Base-by-base conservation (phyloP, 2,888 invertebrate genomes). In the Spodoptera exigua region DNA sequence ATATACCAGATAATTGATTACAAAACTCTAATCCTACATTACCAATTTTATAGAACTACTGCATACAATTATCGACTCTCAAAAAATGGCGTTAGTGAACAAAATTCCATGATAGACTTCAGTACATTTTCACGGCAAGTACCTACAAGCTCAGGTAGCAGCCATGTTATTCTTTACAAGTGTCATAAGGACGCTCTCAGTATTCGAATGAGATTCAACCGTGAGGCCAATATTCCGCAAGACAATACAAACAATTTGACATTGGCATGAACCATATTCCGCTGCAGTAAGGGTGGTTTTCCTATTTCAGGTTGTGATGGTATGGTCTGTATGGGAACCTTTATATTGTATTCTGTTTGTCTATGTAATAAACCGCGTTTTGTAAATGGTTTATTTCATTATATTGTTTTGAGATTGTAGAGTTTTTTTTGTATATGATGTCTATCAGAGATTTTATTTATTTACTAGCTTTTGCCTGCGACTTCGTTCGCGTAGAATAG, bases 181-280 rank as follows among this genome's bases (percentile, higher is more conserved):
- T 40, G 53, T 67, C 59, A 61, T 61, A 48, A 47, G 48, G 40
- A 34, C 40, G 36, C 45, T 54, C 52, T 58, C 57, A 52, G 53
- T 60, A 64, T 70, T 70, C 61, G 53, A 72, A 64, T 61, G 66
- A 72, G 70, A 72, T 74, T 58, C 37, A 70, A 66, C 72, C 59
- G 48, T 32, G 55, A 70, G 70, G 70, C 56, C 37, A 52, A 49
- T 74, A 72, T 70, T n/a, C n/a, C n/a, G n/a, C 47, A 39, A 34
- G 14, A 37, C 52, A 40, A 47, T 35, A 56, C 58, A 54, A 48
- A 53, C 43, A 27, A 5, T 27, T 9, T 9, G 4, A 48, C n/a
- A 41, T 35, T n/a, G n/a, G n/a, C n/a, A n/a, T n/a, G n/a, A n/a
- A n/a, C 41, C n/a, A 56, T 57, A 60, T 73, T 73, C 34, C 14